These are phyloP conservation scores for Oxystoma pomonae DNA, from an alignment of 2,888 invertebrate genomes.

Conservation along the genomic window DNA sequence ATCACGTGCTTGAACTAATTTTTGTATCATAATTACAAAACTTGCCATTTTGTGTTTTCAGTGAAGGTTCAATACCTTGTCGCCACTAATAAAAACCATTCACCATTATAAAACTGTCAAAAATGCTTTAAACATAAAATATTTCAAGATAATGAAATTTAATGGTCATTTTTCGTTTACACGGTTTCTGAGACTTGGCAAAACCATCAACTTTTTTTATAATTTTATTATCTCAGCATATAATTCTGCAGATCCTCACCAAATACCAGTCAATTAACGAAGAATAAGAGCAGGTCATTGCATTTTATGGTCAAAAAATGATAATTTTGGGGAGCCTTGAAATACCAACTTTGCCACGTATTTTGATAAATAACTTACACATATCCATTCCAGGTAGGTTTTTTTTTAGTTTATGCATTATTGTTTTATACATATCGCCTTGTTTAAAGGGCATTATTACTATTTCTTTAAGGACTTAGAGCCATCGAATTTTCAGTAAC, in stretches of 20 bases:
- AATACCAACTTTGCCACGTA: slow-evolving; percentile 37
- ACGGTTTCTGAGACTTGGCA: not conserved
- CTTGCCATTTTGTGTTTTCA: too few relatives aligned
- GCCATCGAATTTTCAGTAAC: too few relatives aligned
- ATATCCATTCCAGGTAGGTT: slow-evolving; percentile 38
- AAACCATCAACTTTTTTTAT: not conserved
- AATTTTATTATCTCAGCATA: not conserved
- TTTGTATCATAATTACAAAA: too few relatives aligned
- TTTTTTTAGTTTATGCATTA: too few relatives aligned
- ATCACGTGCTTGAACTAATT: too few relatives aligned
- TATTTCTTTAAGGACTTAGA: too few relatives aligned
- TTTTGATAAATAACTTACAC: slow-evolving; percentile 41
- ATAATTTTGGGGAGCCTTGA: slow-evolving; percentile 17
- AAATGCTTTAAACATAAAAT: not conserved
- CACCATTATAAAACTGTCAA: not conserved
- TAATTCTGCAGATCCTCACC: not conserved
- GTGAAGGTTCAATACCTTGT: not conserved
- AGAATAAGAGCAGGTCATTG: not conserved
- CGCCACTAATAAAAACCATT: not conserved
- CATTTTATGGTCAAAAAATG: not conserved
- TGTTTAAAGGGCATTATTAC: too few relatives aligned
- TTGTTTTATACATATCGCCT: too few relatives aligned
- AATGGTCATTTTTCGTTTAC: not conserved
- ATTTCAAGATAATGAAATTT: not conserved
- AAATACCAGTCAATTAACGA: not conserved